Conservation (phyloP, 92 coral and sea anemone species). For the Epizoanthus rinbou region DNA sequence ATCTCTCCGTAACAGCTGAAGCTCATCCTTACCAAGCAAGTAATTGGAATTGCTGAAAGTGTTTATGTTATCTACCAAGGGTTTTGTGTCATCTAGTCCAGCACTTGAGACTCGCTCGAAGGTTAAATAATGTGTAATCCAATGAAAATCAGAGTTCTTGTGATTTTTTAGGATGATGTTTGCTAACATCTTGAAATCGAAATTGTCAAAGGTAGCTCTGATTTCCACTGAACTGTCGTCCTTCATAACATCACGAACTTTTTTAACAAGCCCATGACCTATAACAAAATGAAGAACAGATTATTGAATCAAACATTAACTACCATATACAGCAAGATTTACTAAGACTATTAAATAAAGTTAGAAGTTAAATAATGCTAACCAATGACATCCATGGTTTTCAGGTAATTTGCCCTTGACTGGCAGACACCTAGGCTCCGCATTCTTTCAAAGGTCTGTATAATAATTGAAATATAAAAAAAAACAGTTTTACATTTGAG, state of each 20-base stretch:
- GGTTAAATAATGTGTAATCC: slow-evolving; percentile 57
- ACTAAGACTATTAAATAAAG: too few relatives aligned
- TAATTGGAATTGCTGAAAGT: slow-evolving; percentile 51
- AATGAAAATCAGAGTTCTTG: slow-evolving; percentile 53
- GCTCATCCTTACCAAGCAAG: slow-evolving; percentile 39
- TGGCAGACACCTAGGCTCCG: too few relatives aligned
- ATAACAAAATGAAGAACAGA: too few relatives aligned
- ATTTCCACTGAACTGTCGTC: not conserved
- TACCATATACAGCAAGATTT: too few relatives aligned
- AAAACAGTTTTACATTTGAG: too few relatives aligned
- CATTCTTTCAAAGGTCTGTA: too few relatives aligned
- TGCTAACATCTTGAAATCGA: slow-evolving; percentile 48
- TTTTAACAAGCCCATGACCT: not conserved
- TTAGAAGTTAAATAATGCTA: too few relatives aligned
- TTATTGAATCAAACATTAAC: not conserved
- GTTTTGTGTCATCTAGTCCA: slow-evolving; percentile 59
- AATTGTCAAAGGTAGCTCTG: slow-evolving; percentile 55
- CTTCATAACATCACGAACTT: slow-evolving; percentile 26
- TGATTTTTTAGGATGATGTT: slow-evolving; percentile 49
- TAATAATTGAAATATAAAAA: not conserved
- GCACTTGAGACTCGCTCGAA: slow-evolving; percentile 54
- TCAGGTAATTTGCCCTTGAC: too few relatives aligned
- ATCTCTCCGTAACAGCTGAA: slow-evolving; percentile 42
- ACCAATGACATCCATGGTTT: too few relatives aligned
- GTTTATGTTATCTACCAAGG: slow-evolving; percentile 35